Percentiles rank a stretch among this genome's conserved stretches.
These are phyloP conservation scores for Drosophila tani DNA, from an alignment of 1,140 invertebrate species.

Conservation along the genomic window DNA sequence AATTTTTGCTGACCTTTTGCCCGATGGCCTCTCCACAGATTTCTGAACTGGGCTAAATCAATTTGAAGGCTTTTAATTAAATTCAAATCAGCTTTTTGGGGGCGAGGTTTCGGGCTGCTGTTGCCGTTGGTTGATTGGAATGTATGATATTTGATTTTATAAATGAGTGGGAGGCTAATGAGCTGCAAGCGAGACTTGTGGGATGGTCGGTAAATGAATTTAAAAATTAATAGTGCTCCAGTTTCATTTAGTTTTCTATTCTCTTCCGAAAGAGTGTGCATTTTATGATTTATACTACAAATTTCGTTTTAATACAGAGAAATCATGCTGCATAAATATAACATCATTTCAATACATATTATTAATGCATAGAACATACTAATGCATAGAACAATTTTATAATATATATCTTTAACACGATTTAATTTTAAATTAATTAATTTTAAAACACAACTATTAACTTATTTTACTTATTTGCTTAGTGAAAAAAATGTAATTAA, in stretches of 20 bases:
- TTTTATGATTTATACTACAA: no score
- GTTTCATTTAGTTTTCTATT: conserved; percentile 5
- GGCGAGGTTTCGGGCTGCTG: conserved; percentile 14
- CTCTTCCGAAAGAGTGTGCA: background rate
- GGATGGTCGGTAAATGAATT: conserved; percentile 9
- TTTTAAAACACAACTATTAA: background rate
- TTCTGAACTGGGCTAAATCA: conserved; percentile 62
- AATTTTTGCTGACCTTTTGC: conserved; percentile 49
- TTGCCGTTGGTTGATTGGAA: conserved; percentile 23
- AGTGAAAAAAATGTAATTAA: background rate
- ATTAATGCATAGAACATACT: no score
- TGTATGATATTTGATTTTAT: conserved; percentile 48
- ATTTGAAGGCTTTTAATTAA: conserved; percentile 82
- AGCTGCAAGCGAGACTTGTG: background rate
- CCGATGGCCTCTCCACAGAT: conserved; percentile 21
- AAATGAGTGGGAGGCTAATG: conserved; percentile 34
- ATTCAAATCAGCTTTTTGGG: conserved; percentile 71
- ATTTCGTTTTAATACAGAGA: background rate
- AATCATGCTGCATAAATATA: background rate
- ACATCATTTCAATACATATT: background rate
- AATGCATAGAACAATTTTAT: background rate
- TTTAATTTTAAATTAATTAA: background rate
- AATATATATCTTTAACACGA: background rate
- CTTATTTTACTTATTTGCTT: no score
- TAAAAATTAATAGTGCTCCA: background rate